A percentile compares a stretch with the other conserved stretches of the same genome.
These are phyloP conservation scores for Papilio helenus DNA, from an alignment of 1,140 invertebrate genomes.

Conservation along the genomic window DNA sequence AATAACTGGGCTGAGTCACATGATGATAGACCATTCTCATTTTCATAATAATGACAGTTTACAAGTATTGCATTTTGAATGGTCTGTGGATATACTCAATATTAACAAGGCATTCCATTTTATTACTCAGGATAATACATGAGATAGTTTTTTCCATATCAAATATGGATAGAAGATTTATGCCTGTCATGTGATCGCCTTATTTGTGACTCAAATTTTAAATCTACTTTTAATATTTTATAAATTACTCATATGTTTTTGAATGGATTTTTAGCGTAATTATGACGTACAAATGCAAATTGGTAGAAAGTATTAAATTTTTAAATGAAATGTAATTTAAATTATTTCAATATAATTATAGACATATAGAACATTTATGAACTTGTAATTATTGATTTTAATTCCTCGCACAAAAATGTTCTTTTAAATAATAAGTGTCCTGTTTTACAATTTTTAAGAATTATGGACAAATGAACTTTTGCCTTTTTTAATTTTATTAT, in stretches of 20 bases:
- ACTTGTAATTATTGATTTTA: slow-evolving; percentile 25
- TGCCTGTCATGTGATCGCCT: background rate
- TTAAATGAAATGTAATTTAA: slow-evolving; percentile 10
- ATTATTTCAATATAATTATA: slow-evolving; percentile 31
- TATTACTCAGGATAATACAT: background rate
- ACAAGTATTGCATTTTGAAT: slow-evolving; percentile 12
- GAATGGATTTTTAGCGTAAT: slow-evolving; percentile 28
- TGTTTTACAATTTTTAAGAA: slow-evolving; percentile 27
- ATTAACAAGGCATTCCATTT: slow-evolving; percentile 12
- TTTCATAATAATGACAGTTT: slow-evolving; percentile 4
- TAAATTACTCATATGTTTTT: slow-evolving; percentile 33
- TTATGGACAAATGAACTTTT: slow-evolving; percentile 17
- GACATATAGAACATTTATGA: slow-evolving; percentile 20
- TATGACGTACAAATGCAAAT: slow-evolving; percentile 1
- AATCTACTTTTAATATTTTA: background rate
- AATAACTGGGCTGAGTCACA: background rate
- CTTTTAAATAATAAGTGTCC: slow-evolving; percentile 25
- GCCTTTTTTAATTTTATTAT: slow-evolving; percentile 17
- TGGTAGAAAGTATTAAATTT: slow-evolving; percentile 28
- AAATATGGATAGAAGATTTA: background rate
- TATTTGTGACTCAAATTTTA: slow-evolving; percentile 16
- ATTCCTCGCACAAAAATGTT: slow-evolving; percentile 38
- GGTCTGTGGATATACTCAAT: background rate
- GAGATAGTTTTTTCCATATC: background rate
- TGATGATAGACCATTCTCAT: background rate